Evolutionary conservation across 2,888 invertebrate species (phyloP), one percentile per base, ranked within the genome.

Genomic region (Yponomeuta malinellus): DNA sequence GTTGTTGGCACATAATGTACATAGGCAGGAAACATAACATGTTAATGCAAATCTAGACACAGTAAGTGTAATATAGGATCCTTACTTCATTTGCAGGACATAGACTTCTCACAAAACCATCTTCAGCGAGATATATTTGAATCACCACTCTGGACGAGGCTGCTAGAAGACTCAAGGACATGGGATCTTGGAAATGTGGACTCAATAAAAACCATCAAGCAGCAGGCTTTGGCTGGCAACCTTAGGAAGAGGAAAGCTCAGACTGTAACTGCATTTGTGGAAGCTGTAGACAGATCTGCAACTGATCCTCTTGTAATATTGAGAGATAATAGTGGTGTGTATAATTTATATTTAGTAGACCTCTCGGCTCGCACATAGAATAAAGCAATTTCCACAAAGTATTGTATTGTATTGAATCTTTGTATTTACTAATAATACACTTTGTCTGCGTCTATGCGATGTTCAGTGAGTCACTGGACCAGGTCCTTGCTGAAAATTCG

Each of bases 231-330:
- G 2, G 74, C 81, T 71, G 89, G 90, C 3, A 83, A 84, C 72
- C 74, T 89, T n/a, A 78, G 79, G 65, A 81, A 78, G 71, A 82
- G 82, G 69, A 92, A 92, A 73, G 92, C 92, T 43, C 85, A 90
- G 73, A 81, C 77, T 67, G 83, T 92, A 3, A 82, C 81, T 63
- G 91, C 87, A 68, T 87, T 88, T 82, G 82, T 92, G 69, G 92
- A 92, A 73, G 79, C 85, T 71, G 81, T 92, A 8, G 92, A 92
- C 74, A 84, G 91, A 79, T 90, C 90, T 72, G 89, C 80, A 5
- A 85, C 78, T 69, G 90, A 92, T 75, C 89, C 91, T 52, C 78
- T 91, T 48, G 82, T 92, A 70, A 87, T 84, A 66, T 76, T 92
- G 70, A 83, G 87, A 72, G 92, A 92, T 80, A 74, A 78, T 72